Conservation (phyloP, 2,888 invertebrate species). For the Yponomeuta sedellus region DNA sequence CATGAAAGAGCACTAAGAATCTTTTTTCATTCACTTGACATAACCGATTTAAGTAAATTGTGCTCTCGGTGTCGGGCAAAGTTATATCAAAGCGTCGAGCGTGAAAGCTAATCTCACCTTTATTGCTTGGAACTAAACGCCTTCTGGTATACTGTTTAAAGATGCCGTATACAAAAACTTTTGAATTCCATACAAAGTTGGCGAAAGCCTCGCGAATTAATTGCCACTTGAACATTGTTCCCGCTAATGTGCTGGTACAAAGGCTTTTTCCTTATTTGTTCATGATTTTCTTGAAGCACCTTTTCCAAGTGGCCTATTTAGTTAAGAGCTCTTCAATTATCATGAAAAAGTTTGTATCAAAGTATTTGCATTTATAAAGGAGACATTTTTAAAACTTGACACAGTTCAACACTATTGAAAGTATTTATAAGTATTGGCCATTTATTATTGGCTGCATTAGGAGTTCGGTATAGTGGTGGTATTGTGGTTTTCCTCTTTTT, state of each 20-base stretch:
- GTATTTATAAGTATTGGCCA: no score
- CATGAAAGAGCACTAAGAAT: background rate
- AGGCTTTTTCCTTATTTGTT: background rate
- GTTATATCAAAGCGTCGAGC: background rate
- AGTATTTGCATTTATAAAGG: no score
- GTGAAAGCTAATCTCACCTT: conserved; percentile 16
- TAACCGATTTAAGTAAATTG: background rate
- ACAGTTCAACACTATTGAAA: no score
- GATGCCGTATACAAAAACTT: conserved; percentile 19
- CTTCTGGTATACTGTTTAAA: conserved; percentile 16
- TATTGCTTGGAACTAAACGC: conserved; percentile 14
- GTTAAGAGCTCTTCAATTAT: background rate
- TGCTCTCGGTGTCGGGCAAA: background rate
- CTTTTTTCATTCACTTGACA: background rate
- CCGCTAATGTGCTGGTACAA: conserved; percentile 15
- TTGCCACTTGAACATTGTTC: conserved; percentile 19
- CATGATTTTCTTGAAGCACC: background rate
- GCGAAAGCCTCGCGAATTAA: conserved; percentile 17
- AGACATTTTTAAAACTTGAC: no score
- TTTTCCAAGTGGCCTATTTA: background rate
- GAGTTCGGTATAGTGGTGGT: no score
- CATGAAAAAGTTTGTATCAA: no score
- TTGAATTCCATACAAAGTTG: conserved; percentile 19
- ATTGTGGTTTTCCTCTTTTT: no score
- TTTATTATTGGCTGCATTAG: no score